Percentiles rank a stretch among this genome's conserved stretches.
These are phyloP conservation scores for Zootermopsis nevadensis DNA, from an alignment of 2,888 invertebrate species.

Conservation along the genomic window DNA sequence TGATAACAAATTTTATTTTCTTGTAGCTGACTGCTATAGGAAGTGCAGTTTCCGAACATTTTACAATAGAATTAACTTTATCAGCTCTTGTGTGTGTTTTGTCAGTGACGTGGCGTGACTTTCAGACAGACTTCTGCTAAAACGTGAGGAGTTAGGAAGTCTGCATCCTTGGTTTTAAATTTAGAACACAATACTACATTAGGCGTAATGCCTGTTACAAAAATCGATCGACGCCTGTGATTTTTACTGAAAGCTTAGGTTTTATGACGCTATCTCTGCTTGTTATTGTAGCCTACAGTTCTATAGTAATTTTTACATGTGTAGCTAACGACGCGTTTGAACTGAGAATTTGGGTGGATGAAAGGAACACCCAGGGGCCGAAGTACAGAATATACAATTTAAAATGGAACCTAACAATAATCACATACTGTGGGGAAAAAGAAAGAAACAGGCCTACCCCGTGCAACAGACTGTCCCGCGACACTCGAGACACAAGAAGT, in stretches of 20 bases:
- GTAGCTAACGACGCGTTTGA: not conserved
- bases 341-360: not conserved
- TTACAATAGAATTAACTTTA: constrained; percentile 31
- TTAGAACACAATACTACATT: not conserved
- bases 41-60: not conserved
- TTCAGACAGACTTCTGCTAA: not conserved
- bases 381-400: too few species aligned
- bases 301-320: not conserved
- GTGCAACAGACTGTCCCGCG: too few species aligned
- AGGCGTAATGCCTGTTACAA: not conserved
- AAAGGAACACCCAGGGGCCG: not conserved
- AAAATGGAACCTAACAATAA: too few species aligned
- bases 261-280: not conserved
- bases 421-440: too few species aligned
- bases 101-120: not conserved
- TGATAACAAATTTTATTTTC: not conserved
- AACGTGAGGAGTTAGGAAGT: not conserved
- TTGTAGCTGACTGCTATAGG: not conserved
- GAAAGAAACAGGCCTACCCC: too few species aligned
- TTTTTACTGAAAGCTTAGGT: not conserved
- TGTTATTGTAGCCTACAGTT: not conserved
- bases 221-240: too few species aligned
- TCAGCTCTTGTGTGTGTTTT: not conserved
- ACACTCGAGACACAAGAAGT: too few species aligned
- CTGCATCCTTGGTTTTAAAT: not conserved